Percentiles rank a stretch among this genome's conserved stretches.
Conservation (phyloP, 2,888 invertebrate species). For the Eurois occulta region DNA sequence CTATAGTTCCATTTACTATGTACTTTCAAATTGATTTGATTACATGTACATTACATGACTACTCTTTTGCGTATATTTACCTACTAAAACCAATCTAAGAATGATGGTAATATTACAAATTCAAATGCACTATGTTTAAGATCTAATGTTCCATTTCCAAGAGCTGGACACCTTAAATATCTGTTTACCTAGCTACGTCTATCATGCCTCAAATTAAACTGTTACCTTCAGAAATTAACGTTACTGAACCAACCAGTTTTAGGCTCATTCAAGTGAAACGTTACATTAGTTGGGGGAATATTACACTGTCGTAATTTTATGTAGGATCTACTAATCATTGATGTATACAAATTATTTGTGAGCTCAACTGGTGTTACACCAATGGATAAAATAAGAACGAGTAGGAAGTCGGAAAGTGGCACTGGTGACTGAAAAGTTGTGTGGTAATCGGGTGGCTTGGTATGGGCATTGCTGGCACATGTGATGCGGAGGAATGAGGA, state of each 20-base stretch:
- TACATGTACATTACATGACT: neutral
- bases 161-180: neutral
- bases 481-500: too few relatives aligned
- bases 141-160: conserved; percentile 30
- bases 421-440: too few relatives aligned
- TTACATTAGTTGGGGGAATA: conserved; percentile 3
- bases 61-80: neutral
- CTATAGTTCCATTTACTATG: neutral
- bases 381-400: too few relatives aligned
- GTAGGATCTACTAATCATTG: too few relatives aligned
- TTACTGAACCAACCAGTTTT: conserved; percentile 13
- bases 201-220: conserved; percentile 54
- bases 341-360: too few relatives aligned
- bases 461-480: too few relatives aligned
- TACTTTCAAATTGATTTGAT: neutral
- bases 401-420: too few relatives aligned
- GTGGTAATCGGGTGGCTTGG: too few relatives aligned
- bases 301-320: neutral
- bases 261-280: neutral
- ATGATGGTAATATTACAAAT: neutral
- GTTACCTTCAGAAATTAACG: conserved; percentile 45
- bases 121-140: neutral
- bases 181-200: conserved; percentile 43
- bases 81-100: neutral
- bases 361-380: too few relatives aligned